A percentile compares a stretch with the other conserved stretches of the same genome.
Conservation (phyloP, 1,140 invertebrate genomes). For the Drosophila guanche region DNA sequence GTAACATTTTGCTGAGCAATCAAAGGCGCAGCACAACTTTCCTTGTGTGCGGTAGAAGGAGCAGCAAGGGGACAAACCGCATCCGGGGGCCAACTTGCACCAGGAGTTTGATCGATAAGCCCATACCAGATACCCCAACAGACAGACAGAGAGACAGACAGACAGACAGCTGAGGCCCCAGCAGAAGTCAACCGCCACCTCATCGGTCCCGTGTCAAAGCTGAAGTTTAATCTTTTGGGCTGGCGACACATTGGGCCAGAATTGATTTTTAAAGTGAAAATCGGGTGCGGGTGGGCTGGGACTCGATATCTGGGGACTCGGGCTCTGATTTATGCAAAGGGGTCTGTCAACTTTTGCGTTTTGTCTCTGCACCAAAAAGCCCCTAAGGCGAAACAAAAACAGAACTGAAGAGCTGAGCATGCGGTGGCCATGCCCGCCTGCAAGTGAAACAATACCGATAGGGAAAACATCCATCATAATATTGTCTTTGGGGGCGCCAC, state of each 20-base stretch:
- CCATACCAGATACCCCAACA: conserved; percentile 6
- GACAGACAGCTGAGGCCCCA: conserved; percentile 16
- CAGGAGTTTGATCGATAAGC: conserved; percentile 57
- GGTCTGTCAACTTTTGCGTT: conserved; percentile 33
- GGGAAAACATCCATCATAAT: conserved; percentile 34
- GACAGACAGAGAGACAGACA: conserved; percentile 5
- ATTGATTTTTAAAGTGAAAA: conserved; percentile 60
- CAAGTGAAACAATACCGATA: conserved; percentile 34
- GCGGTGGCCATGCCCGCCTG: neutral
- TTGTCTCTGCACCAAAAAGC: conserved; percentile 33
- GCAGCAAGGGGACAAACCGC: conserved; percentile 18
- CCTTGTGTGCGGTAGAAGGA: conserved; percentile 15
- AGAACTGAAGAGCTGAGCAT: conserved; percentile 15
- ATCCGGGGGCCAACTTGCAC: conserved; percentile 49
- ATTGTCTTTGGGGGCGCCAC: conserved; percentile 20
- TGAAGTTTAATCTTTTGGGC: conserved; percentile 48
- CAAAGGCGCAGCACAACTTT: conserved; percentile 47
- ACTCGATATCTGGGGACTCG: conserved; percentile 9
- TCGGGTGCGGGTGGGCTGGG: neutral
- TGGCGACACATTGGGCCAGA: conserved; percentile 54
- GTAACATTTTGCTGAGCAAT: conserved; percentile 63
- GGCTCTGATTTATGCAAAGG: conserved; percentile 55
- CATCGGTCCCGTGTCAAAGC: conserved; percentile 27
- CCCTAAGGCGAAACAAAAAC: conserved; percentile 41
- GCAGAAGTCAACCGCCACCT: conserved; percentile 1